phyloP scores from a whole-genome alignment of 2,113 vertebrate species.

The Sinocyclocheilus anophthalmus region DNA sequence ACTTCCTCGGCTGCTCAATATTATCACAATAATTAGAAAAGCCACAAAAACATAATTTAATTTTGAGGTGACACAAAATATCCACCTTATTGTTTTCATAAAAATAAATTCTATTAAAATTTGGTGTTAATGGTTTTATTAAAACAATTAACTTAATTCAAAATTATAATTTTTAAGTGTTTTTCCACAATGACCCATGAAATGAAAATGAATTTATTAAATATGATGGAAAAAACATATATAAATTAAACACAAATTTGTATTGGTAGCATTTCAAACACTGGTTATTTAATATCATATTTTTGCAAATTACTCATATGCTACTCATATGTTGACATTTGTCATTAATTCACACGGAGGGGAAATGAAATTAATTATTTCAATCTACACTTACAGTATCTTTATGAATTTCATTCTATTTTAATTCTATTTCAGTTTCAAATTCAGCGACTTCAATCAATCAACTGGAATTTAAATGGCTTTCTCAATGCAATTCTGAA shows the following conservation, averaged over 20 bases:
- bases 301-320: background rate
- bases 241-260: background rate
- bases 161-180: background rate
- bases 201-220: background rate
- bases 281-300: background rate
- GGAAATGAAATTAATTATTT: background rate
- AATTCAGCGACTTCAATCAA: no score
- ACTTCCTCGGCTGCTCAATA: background rate
- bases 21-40: background rate
- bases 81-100: background rate
- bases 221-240: background rate
- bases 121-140: background rate
- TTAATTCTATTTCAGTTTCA: background rate
- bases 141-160: background rate
- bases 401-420: background rate
- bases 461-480: no score
- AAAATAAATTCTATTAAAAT: background rate
- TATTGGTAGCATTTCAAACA: background rate
- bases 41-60: background rate
- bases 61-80: background rate
- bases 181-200: background rate
- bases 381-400: background rate
- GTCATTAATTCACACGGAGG: background rate
- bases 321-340: background rate
- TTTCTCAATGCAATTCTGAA: no score